A percentile compares a stretch with the other conserved stretches of the same genome.
Evolutionary conservation across 1,140 invertebrate species (phyloP).

Genomic region (Plutomurus gul): DNA sequence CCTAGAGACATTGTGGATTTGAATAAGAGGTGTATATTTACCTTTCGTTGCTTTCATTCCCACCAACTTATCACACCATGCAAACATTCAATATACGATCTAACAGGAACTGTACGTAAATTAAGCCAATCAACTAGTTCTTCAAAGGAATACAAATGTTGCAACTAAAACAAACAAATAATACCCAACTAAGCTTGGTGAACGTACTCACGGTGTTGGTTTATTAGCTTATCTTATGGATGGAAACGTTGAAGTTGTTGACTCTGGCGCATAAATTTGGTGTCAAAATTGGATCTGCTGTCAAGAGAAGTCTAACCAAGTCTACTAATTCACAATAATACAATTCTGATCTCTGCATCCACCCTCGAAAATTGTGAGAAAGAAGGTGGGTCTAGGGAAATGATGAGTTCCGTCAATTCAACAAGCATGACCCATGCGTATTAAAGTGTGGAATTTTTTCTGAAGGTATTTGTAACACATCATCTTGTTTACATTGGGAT

Average conservation of each 20-base stretch:
- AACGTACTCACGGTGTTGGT: background rate
- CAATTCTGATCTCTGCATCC: constrained; percentile 11
- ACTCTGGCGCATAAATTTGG: constrained; percentile 11
- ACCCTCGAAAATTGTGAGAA: constrained; percentile 23
- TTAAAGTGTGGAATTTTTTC: no score
- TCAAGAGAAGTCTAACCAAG: constrained; percentile 20
- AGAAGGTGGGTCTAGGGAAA: constrained; percentile 5
- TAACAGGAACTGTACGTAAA: constrained; percentile 16
- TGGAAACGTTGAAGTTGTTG: background rate
- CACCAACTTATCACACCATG: background rate
- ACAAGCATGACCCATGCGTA: no score
- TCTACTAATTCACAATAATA: constrained; percentile 30
- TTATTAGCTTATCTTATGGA: constrained; percentile 16
- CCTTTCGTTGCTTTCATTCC: background rate
- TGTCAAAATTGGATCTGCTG: constrained; percentile 26
- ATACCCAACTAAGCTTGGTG: background rate
- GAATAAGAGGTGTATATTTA: background rate
- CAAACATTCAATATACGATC: no score
- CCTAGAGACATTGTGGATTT: no score
- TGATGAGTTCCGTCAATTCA: no score
- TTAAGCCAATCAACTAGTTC: constrained; percentile 19
- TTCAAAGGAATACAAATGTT: no score
- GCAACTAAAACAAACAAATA: background rate
- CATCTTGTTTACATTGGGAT: no score
- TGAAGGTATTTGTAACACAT: no score